These are phyloP conservation scores for Sphaeridia pumilis DNA, from an alignment of 2,888 invertebrate species.

Conservation along the genomic window DNA sequence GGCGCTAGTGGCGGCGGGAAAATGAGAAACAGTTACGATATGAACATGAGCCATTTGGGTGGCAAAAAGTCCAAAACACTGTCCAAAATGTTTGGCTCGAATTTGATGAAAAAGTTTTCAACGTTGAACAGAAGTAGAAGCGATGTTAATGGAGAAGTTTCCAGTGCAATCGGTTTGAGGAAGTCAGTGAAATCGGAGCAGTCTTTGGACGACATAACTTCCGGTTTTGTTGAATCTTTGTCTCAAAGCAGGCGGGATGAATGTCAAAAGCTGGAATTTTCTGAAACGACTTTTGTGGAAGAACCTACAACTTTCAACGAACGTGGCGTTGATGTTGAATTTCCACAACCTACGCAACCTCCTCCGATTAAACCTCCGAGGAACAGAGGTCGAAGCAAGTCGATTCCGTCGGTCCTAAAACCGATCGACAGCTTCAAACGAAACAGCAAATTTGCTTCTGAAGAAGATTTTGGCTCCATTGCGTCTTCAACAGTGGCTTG, in stretches of 20 bases:
- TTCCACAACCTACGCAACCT: background rate
- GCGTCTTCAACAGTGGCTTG: background rate
- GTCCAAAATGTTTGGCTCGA: slow-evolving; percentile 26
- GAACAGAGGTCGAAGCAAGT: slow-evolving; percentile 4
- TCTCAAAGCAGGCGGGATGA: slow-evolving; percentile 25
- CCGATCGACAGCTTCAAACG: background rate
- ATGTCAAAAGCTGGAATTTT: background rate
- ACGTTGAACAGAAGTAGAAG: slow-evolving; percentile 20
- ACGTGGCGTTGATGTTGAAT: background rate
- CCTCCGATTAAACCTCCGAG: background rate
- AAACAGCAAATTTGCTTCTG: background rate
- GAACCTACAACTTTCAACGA: background rate
- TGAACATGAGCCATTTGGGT: background rate
- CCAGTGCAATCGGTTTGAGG: background rate
- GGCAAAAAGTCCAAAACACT: slow-evolving; percentile 21
- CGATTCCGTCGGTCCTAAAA: background rate
- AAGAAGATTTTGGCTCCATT: background rate
- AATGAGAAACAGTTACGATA: too few species aligned
- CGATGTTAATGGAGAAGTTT: too few species aligned
- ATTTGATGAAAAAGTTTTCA: slow-evolving; percentile 19
- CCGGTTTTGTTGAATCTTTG: slow-evolving; percentile 29
- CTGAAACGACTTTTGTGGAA: slow-evolving; percentile 8
- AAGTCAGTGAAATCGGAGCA: slow-evolving; percentile 14
- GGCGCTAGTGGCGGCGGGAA: too few species aligned
- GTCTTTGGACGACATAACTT: slow-evolving; percentile 20